phyloP scores from a whole-genome alignment of 2,113 vertebrate species.

The Uria lomvia region DNA sequence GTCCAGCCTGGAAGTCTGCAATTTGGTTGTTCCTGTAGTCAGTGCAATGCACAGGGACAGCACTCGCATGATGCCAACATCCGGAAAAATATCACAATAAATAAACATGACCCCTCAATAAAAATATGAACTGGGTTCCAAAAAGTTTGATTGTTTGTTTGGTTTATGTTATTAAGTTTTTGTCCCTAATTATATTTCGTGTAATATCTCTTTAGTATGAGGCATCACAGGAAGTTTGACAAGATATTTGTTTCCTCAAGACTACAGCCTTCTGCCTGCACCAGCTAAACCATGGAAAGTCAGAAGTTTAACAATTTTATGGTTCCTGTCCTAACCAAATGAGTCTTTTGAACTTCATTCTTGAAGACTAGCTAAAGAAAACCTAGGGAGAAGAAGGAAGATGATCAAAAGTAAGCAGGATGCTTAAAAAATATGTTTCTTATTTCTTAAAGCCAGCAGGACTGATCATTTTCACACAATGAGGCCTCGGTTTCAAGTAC shows the following conservation, averaged over 20 bases:
- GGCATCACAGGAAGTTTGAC: background rate
- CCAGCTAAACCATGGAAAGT: background rate
- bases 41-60: background rate
- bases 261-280: background rate
- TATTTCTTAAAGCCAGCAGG: background rate
- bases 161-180: background rate
- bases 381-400: background rate
- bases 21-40: accelerated
- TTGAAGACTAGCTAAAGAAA: background rate
- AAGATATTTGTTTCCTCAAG: background rate
- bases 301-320: background rate
- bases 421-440: background rate
- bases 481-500: background rate
- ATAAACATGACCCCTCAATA: background rate
- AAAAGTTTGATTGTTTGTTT: background rate
- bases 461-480: background rate
- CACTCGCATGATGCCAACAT: background rate
- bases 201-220: background rate
- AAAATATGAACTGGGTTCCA: background rate
- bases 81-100: background rate
- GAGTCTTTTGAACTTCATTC: background rate
- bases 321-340: background rate
- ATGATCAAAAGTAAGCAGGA: background rate
- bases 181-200: background rate
- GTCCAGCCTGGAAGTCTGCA: background rate